Evolutionary conservation across 2,113 vertebrate species (phyloP).

Genomic region (Agelaius tricolor): DNA sequence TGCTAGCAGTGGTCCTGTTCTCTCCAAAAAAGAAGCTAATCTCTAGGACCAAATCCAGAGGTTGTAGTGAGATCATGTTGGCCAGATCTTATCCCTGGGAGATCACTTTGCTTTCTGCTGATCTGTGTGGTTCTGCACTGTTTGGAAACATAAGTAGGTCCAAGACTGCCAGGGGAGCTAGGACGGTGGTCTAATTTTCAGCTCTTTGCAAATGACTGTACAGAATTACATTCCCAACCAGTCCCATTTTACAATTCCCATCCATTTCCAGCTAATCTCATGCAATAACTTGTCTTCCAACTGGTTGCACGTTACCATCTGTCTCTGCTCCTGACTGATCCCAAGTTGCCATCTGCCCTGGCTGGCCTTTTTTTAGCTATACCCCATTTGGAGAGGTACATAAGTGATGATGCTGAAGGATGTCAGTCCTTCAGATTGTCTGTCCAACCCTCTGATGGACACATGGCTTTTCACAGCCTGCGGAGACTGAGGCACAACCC

Average conservation of each 20-base stretch:
- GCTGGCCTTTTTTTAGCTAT: not conserved
- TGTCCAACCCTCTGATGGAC: not conserved
- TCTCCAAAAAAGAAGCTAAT: conserved; percentile 5
- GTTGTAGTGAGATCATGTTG: not conserved
- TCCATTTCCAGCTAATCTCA: conserved; percentile 5
- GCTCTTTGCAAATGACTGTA: not conserved
- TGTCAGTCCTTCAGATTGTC: not conserved
- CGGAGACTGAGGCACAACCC: rapidly evolving
- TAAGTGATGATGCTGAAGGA: not conserved
- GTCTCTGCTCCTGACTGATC: conserved; percentile 28
- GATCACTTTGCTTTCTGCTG: not conserved
- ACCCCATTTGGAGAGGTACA: not conserved
- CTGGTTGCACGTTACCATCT: not conserved
- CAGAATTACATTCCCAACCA: not conserved
- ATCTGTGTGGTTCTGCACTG: not conserved
- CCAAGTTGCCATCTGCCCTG: conserved; percentile 30
- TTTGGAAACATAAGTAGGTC: not conserved
- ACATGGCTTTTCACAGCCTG: not conserved
- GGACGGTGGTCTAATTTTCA: not conserved
- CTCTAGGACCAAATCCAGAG: conserved; percentile 8
- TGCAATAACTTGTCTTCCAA: conserved; percentile 38
- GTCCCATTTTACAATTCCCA: not conserved
- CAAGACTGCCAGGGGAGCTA: not conserved
- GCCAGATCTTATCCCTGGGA: not conserved
- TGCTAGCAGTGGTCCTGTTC: not conserved